These are phyloP conservation scores for Origma solitaria DNA, from an alignment of 2,113 vertebrate species.

Conservation along the genomic window DNA sequence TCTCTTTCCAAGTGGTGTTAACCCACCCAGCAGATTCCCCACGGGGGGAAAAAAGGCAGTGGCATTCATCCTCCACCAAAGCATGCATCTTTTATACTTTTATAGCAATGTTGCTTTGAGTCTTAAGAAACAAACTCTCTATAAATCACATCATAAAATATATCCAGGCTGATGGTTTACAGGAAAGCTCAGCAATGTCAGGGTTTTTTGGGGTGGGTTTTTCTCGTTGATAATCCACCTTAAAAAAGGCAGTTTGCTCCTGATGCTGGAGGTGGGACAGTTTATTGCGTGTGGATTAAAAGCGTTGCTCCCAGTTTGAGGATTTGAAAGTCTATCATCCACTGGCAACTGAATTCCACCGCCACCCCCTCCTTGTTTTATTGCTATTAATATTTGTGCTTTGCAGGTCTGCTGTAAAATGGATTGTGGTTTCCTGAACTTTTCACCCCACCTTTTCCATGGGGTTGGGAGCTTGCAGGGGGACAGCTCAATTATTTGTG, in stretches of 20 bases:
- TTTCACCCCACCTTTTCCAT: background rate
- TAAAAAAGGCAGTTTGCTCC: background rate
- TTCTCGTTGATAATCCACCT: background rate
- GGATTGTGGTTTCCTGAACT: slow-evolving; percentile 6
- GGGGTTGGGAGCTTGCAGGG: background rate
- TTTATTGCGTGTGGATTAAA: slow-evolving; percentile 20
- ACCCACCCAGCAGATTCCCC: background rate
- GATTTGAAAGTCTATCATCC: background rate
- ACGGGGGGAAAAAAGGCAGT: background rate
- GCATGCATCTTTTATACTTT: background rate
- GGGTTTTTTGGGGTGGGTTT: background rate
- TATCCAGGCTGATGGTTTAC: slow-evolving; percentile 4
- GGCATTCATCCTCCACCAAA: slow-evolving; percentile 3
- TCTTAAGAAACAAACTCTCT: slow-evolving; percentile 33
- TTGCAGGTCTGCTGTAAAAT: background rate
- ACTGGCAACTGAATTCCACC: background rate
- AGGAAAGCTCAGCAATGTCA: background rate
- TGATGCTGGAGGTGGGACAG: background rate
- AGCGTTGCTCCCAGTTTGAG: background rate
- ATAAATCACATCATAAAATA: slow-evolving; percentile 61
- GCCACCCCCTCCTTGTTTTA: background rate
- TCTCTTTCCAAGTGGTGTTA: background rate
- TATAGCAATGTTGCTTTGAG: slow-evolving; percentile 14
- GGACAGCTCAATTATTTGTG: background rate
- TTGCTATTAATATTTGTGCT: background rate